A percentile compares a stretch with the other conserved stretches of the same genome.
phyloP scores from a whole-genome alignment of 92 coral and sea anemone species.

The Porites rus region DNA sequence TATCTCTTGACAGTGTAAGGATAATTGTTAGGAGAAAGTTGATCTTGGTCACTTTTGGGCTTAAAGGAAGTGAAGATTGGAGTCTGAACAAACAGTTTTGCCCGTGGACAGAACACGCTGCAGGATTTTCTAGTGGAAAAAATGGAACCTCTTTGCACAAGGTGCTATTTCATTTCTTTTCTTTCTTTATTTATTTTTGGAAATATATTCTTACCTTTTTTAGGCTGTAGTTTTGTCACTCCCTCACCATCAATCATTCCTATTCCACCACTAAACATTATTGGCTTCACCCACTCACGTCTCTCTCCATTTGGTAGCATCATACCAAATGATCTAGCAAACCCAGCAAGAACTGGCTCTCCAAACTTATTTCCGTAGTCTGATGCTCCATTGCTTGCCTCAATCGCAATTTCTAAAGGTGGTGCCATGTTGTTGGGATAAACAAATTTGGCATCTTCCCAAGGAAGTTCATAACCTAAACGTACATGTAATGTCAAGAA shows the following conservation, averaged over 20 bases:
- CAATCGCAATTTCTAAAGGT: slow-evolving; percentile 87
- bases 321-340: slow-evolving; percentile 98
- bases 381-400: slow-evolving; percentile 98
- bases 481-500: neutral
- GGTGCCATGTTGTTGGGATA: slow-evolving; percentile 97
- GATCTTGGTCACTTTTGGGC: too few relatives aligned
- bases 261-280: slow-evolving; percentile 98
- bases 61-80: too few relatives aligned
- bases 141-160: too few relatives aligned
- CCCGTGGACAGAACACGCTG: too few relatives aligned
- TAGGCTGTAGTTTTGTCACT: slow-evolving; percentile 76
- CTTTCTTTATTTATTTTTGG: too few relatives aligned
- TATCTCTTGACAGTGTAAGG: too few relatives aligned
- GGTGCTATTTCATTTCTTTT: too few relatives aligned
- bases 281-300: slow-evolving; percentile 98
- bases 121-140: too few relatives aligned
- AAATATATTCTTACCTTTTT: slow-evolving; percentile 67
- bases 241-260: slow-evolving; percentile 82
- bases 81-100: too few relatives aligned
- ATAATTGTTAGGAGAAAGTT: too few relatives aligned
- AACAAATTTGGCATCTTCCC: slow-evolving; percentile 83
- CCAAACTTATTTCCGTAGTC: slow-evolving; percentile 99
- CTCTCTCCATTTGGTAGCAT: slow-evolving; percentile 79
- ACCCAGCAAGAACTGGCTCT: slow-evolving; percentile 97
- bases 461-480: slow-evolving; percentile 90